Evolutionary conservation across 2,797 vertebrate species (phyloP).

Genomic region (Schizopygopsis pylzovi): DNA sequence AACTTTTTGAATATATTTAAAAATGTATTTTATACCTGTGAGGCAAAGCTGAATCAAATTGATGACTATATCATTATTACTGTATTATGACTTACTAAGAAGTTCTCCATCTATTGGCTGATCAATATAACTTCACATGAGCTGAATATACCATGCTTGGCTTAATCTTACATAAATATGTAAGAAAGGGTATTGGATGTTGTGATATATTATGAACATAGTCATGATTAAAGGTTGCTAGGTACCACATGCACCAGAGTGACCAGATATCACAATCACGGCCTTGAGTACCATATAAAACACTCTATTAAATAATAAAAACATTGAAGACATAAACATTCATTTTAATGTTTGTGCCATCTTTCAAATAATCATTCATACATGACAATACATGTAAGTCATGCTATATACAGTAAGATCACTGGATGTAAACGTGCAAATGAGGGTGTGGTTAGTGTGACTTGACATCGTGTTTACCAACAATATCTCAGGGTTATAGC

Average conservation of each 20-base stretch:
- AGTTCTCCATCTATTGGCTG: conserved; percentile 10
- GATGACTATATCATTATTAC: neutral
- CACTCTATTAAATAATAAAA: neutral
- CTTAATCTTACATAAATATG: neutral
- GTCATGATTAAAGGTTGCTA: neutral
- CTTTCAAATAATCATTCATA: neutral
- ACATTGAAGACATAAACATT: neutral
- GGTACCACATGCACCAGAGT: neutral
- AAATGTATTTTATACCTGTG: neutral
- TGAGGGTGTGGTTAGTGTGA: neutral
- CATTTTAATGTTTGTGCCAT: neutral
- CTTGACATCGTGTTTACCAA: neutral
- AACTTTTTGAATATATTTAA: neutral
- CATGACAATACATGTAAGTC: neutral
- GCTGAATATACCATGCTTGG: neutral
- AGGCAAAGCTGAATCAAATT: neutral
- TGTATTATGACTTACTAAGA: neutral
- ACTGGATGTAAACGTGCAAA: neutral
- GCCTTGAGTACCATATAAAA: neutral
- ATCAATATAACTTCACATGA: neutral
- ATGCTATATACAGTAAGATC: neutral
- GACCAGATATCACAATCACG: neutral
- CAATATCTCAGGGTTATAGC: neutral
- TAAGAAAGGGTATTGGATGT: neutral
- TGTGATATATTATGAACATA: neutral